Evolutionary conservation across 2,888 invertebrate species (phyloP).

Genomic region (Prosapia bicincta): DNA sequence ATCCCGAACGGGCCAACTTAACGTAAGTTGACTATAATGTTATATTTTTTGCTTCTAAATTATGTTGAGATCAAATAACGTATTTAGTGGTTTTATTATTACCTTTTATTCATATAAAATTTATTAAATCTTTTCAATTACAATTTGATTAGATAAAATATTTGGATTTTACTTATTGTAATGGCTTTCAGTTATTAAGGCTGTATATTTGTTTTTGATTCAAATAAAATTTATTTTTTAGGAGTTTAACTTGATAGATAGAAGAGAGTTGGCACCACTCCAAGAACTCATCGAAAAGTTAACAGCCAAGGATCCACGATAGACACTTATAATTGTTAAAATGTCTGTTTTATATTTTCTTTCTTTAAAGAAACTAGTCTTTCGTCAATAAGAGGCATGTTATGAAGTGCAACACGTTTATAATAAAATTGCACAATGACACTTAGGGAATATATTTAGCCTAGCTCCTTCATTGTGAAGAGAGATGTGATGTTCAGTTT

Average conservation of each 20-base stretch:
- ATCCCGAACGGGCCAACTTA: too few species aligned
- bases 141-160: too few species aligned
- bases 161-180: too few species aligned
- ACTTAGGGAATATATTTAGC: neutral
- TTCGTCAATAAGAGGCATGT: neutral
- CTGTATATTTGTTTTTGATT: too few species aligned
- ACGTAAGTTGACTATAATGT: too few species aligned
- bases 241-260: slow-evolving; percentile 96
- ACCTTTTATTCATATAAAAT: too few species aligned
- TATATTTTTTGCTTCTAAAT: too few species aligned
- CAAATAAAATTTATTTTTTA: slow-evolving; percentile 66
- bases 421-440: neutral
- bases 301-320: slow-evolving; percentile 85
- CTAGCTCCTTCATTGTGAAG: neutral
- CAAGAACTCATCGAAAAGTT: slow-evolving; percentile 97
- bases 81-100: too few species aligned
- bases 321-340: slow-evolving; percentile 44
- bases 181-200: too few species aligned
- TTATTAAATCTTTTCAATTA: too few species aligned
- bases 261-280: slow-evolving; percentile 92
- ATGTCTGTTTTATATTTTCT: neutral
- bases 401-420: neutral
- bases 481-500: neutral
- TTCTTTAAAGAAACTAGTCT: slow-evolving; percentile 19
- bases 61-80: too few species aligned